phyloP scores from a whole-genome alignment of 2,113 vertebrate species.

The Gadus macrocephalus region DNA sequence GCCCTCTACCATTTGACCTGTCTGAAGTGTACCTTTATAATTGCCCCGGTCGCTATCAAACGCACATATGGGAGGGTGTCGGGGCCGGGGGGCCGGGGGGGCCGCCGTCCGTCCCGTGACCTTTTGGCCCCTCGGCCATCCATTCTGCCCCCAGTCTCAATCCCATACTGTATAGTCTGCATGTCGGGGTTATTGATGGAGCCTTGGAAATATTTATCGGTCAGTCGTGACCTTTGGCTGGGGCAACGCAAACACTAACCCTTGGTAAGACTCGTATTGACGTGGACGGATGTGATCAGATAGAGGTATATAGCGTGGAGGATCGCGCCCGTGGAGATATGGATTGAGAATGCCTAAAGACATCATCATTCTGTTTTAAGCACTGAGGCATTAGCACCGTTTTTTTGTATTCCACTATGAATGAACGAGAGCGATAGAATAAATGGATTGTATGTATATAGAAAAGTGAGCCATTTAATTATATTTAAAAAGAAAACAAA shows the following conservation, averaged over 20 bases:
- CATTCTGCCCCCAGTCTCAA: conserved; percentile 54
- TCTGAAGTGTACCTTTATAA: conserved; percentile 78
- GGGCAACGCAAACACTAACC: conserved; percentile 62
- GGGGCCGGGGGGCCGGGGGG: conserved; percentile 43
- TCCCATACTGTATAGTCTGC: conserved; percentile 72
- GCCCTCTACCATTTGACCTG: conserved; percentile 73
- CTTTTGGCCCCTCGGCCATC: conserved; percentile 70
- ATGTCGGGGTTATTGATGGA: conserved; percentile 73
- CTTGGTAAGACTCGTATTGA: conserved; percentile 59
- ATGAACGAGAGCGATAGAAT: conserved; percentile 23
- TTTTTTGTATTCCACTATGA: conserved; percentile 15
- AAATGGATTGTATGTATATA: conserved; percentile 5
- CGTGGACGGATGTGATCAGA: conserved; percentile 52
- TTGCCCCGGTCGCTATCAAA: conserved; percentile 70
- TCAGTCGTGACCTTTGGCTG: conserved; percentile 71
- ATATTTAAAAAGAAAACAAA: no score
- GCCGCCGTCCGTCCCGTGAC: conserved; percentile 65
- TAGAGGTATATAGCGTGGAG: conserved; percentile 14
- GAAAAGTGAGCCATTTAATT: not conserved
- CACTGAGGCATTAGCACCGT: conserved; percentile 40
- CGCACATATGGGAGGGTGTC: conserved; percentile 63
- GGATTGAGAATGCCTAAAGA: conserved; percentile 44
- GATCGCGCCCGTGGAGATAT: conserved; percentile 47
- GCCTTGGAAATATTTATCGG: conserved; percentile 70
- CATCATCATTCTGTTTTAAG: conserved; percentile 47